These are phyloP conservation scores for Amphipyra berbera DNA, from an alignment of 2,888 invertebrate genomes.

Conservation along the genomic window DNA sequence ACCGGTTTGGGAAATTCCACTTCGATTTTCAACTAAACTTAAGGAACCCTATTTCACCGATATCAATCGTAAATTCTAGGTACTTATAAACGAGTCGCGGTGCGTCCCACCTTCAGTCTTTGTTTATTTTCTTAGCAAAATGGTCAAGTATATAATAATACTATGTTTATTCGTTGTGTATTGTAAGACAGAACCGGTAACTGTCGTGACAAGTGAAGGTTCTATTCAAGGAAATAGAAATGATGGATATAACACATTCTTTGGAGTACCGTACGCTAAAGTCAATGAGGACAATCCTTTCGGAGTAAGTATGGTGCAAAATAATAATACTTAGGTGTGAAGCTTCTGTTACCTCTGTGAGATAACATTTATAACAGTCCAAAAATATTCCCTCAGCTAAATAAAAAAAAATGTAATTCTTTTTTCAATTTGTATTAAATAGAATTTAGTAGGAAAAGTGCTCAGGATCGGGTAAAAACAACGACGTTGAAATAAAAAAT, in stretches of 20 bases:
- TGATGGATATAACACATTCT: constrained; percentile 70
- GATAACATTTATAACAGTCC: too few species aligned
- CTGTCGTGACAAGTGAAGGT: constrained; percentile 67
- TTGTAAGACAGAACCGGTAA: constrained; percentile 4
- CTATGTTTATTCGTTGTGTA: constrained; percentile 16
- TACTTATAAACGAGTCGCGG: constrained; percentile 13
- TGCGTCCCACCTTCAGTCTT: constrained; percentile 1
- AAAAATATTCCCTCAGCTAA: too few species aligned
- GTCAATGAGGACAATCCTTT: constrained; percentile 74
- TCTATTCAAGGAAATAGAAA: constrained; percentile 64
- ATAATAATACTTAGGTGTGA: too few species aligned
- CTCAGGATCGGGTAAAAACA: too few species aligned
- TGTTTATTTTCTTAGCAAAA: constrained; percentile 16
- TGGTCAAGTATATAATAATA: constrained; percentile 20
- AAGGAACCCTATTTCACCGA: constrained; percentile 28
- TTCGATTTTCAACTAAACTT: neutral
- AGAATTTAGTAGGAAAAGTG: too few species aligned
- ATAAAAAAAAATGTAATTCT: too few species aligned
- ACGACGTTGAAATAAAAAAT: too few species aligned
- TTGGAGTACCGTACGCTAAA: constrained; percentile 78
- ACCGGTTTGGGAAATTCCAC: too few species aligned
- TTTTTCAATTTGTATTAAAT: too few species aligned
- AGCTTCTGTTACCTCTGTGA: too few species aligned
- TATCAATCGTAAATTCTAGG: constrained; percentile 1
- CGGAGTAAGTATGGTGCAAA: constrained; percentile 70